Conservation (phyloP, 2,888 invertebrate species). For the Agonum fuliginosum region DNA sequence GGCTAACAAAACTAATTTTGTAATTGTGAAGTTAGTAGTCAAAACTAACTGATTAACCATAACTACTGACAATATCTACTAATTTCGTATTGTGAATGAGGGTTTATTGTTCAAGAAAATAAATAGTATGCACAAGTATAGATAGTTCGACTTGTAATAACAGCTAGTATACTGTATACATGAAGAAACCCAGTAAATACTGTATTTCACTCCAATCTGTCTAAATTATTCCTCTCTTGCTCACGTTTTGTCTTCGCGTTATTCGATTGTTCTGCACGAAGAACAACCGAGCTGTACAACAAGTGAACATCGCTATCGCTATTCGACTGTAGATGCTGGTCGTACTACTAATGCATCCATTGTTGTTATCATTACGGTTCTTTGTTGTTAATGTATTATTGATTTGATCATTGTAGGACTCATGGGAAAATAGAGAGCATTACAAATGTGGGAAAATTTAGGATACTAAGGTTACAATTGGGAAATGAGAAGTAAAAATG, state of each 20-base stretch:
- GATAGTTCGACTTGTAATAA: no score
- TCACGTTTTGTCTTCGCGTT: not conserved
- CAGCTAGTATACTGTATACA: no score
- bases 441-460: slow-evolving; percentile 18
- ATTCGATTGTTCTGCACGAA: slow-evolving; percentile 34
- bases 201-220: not conserved
- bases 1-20: no score
- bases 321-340: slow-evolving; percentile 5
- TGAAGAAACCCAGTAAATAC: no score
- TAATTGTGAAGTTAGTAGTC: no score
- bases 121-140: no score
- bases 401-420: slow-evolving; percentile 5
- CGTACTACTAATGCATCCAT: slow-evolving; percentile 21
- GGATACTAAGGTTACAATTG: slow-evolving; percentile 9
- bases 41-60: no score
- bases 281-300: not conserved
- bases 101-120: no score
- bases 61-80: no score
- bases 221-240: slow-evolving; percentile 4
- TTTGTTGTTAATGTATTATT: slow-evolving; percentile 26
- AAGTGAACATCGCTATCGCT: slow-evolving; percentile 18
- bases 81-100: no score
- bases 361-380: slow-evolving; percentile 29
- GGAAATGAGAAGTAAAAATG: slow-evolving; percentile 19
- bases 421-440: not conserved